Evolutionary conservation across 2,888 invertebrate species (phyloP).

Genomic region (Tinea semifulvella): DNA sequence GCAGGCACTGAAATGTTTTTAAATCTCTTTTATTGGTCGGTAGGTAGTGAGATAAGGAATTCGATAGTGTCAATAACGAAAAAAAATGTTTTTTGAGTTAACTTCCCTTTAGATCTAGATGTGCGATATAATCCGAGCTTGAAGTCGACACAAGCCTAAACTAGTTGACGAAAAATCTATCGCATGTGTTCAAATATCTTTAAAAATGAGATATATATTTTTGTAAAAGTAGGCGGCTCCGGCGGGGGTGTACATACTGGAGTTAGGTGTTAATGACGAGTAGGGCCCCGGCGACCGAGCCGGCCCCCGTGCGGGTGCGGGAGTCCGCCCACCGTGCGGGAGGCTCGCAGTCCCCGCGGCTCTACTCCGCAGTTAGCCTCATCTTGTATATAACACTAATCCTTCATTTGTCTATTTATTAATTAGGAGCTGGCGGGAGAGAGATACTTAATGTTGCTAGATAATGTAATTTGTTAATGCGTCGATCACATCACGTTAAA

Average conservation of each 20-base stretch:
- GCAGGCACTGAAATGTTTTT: too few species aligned
- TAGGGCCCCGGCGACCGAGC: slow-evolving; percentile 49
- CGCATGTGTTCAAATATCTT: slow-evolving; percentile 16
- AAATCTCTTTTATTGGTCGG: too few species aligned
- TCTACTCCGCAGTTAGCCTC: not conserved
- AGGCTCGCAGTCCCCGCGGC: not conserved
- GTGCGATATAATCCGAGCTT: too few species aligned
- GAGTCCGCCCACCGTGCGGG: not conserved
- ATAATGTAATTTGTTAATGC: slow-evolving; percentile 41
- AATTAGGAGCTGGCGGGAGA: too few species aligned
- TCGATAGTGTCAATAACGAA: too few species aligned
- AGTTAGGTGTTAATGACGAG: slow-evolving; percentile 32
- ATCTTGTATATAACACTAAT: slow-evolving; percentile 16
- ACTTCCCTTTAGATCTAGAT: too few species aligned
- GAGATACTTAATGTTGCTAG: slow-evolving; percentile 33
- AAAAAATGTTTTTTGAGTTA: too few species aligned
- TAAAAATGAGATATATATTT: slow-evolving; percentile 3
- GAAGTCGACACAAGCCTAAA: not conserved
- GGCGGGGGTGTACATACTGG: slow-evolving; percentile 28
- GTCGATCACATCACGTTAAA: slow-evolving; percentile 36
- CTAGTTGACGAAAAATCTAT: slow-evolving; percentile 13
- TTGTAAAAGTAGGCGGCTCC: slow-evolving; percentile 5
- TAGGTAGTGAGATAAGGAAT: too few species aligned
- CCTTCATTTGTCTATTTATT: slow-evolving; percentile 16
- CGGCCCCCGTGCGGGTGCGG: slow-evolving; percentile 14